phyloP scores from a whole-genome alignment of 2,797 vertebrate genomes.

The Halcyon badia region DNA sequence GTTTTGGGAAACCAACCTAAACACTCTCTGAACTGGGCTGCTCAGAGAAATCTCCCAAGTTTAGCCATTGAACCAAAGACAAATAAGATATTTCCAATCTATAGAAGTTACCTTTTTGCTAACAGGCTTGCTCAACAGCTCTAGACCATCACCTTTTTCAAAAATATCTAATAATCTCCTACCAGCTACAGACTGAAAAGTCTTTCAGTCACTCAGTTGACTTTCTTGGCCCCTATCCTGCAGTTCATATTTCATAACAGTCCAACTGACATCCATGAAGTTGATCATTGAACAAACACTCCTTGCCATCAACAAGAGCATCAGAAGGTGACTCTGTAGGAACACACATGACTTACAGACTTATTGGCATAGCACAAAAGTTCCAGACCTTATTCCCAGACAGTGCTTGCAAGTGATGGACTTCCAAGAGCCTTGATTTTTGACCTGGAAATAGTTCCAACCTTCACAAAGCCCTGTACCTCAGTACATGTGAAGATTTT shows the following conservation, averaged over 20 bases:
- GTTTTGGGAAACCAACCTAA: not conserved
- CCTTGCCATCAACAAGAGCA: not conserved
- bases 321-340: not conserved
- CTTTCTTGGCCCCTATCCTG: not conserved
- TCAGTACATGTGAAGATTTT: not conserved
- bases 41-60: not conserved
- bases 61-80: not conserved
- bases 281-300: not conserved
- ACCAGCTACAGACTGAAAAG: accelerated
- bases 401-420: not conserved
- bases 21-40: accelerated
- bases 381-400: not conserved
- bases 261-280: not conserved
- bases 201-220: not conserved
- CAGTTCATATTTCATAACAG: not conserved
- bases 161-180: not conserved
- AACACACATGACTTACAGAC: not conserved
- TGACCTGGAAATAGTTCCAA: not conserved
- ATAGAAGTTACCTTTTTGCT: not conserved
- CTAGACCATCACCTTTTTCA: not conserved
- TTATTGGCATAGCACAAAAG: not conserved
- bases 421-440: not conserved
- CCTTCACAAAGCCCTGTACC: not conserved
- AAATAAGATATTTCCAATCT: not conserved
- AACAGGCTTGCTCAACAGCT: not conserved